Evolutionary conservation across 2,888 invertebrate genomes (phyloP).

Genomic region (Apodemia mormo): DNA sequence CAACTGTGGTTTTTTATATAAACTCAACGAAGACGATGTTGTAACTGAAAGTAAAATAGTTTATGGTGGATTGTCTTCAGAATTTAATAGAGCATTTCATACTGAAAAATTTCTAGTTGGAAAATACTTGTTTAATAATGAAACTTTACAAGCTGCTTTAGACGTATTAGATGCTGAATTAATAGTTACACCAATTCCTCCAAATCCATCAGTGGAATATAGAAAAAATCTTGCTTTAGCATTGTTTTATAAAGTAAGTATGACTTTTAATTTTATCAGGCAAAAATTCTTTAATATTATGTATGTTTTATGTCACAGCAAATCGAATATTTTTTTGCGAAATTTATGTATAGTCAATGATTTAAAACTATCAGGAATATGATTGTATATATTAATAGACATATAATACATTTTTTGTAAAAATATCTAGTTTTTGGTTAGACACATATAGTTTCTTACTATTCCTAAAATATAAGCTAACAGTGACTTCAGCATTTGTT

Average conservation of each 20-base stretch:
- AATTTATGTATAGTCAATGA: no score
- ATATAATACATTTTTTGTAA: no score
- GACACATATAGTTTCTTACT: no score
- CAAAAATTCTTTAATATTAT: no score
- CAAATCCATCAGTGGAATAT: conserved; percentile 80
- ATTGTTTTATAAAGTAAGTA: conserved; percentile 83
- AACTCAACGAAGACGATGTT: conserved; percentile 54
- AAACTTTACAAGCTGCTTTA: conserved; percentile 58
- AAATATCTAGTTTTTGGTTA: no score
- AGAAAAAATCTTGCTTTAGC: conserved; percentile 79
- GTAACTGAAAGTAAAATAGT: conserved; percentile 69
- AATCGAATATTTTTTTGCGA: no score
- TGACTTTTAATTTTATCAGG: background rate
- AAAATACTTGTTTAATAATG: conserved; percentile 54
- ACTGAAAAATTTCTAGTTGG: conserved; percentile 69
- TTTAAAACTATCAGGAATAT: no score
- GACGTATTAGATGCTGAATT: conserved; percentile 47
- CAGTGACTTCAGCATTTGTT: no score
- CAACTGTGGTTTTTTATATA: conserved; percentile 86
- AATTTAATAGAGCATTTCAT: conserved; percentile 58
- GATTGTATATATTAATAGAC: no score
- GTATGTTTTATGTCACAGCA: no score
- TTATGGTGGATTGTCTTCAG: conserved; percentile 75
- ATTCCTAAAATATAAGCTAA: no score
- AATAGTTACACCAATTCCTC: conserved; percentile 53